Conservation (phyloP, 2,113 vertebrate species). For the Ifrita kowaldi region DNA sequence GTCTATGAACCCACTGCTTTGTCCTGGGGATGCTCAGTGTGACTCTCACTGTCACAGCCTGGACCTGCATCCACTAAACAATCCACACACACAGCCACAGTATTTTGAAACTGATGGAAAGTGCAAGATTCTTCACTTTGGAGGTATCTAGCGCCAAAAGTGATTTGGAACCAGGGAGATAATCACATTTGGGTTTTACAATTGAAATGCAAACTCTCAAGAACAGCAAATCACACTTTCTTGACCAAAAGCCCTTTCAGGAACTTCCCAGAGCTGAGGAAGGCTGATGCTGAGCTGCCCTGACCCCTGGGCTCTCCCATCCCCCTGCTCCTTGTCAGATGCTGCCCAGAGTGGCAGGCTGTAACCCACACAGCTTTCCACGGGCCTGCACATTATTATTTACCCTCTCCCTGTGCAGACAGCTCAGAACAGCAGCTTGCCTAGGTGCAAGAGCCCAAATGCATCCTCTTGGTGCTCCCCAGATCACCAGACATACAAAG, state of each 20-base stretch:
- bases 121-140: not conserved
- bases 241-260: not conserved
- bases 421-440: not conserved
- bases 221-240: not conserved
- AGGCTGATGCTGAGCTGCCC: not conserved
- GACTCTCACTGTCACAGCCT: not conserved
- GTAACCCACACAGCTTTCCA: not conserved
- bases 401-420: not conserved
- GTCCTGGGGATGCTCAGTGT: not conserved
- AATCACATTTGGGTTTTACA: not conserved
- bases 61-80: not conserved
- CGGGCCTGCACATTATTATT: not conserved
- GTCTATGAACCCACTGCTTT: not conserved
- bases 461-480: not conserved
- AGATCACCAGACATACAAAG: not conserved
- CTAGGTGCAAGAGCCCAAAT: not conserved
- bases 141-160: not conserved
- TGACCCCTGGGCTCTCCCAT: not conserved
- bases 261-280: not conserved
- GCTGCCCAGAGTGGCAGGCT: not conserved
- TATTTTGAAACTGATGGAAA: not conserved
- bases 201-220: not conserved
- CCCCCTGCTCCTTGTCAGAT: rapidly evolving
- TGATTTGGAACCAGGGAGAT: not conserved
- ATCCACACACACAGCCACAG: not conserved